Base-by-base conservation (phyloP, 2,113 vertebrate genomes). In the Sakesphorus luctuosus region DNA sequence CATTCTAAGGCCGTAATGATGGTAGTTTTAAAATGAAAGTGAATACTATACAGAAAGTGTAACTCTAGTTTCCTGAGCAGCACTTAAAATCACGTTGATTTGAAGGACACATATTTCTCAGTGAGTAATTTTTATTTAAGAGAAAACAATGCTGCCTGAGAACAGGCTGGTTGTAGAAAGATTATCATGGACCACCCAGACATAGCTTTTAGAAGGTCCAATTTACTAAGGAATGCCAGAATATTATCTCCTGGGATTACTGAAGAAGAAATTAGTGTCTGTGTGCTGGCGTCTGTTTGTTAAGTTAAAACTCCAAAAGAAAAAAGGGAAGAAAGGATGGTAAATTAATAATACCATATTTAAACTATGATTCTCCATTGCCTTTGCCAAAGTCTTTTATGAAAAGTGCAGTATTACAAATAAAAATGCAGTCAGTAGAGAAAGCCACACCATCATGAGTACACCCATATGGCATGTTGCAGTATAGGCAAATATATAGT, bases 351-450 rank as follows among this genome's bases (percentile, higher is more conserved):
- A 92, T 91, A 85, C 92, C 94, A n/a, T 58, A 79, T 75, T 95
- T 94, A 86, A 94, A 65, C 63, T 94, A 24, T 86, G 72, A 96
- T 78, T 97, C 87, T 89, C 67, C 50, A 84, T 76, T 82, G 73
- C 75, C 94, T 96, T 94, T 77, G 96, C 73, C 81, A 93, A 95
- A 90, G 82, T 90, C 87, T 96, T 97, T 95, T 94, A 92, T 40
- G 87, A 95, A 93, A 95, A 95, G 87, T 91, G 38, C 84, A 89
- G 40, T 66, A 28, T 96, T 96, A 77, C 87, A 94, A 93, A 91
- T 93, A 89, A 91, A 91, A 92, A 49, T 36, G 73, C 83, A 86
- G 77, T 46, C 47, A 36, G 62, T 82, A 91, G 90, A 90, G 95
- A 95, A 90, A 86, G 28, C 25, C 79, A 76, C 61, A 69, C 31